A percentile compares a stretch with the other conserved stretches of the same genome.
These are phyloP conservation scores for Bovichtus diacanthus DNA, from an alignment of 2,797 vertebrate genomes.

Conservation along the genomic window DNA sequence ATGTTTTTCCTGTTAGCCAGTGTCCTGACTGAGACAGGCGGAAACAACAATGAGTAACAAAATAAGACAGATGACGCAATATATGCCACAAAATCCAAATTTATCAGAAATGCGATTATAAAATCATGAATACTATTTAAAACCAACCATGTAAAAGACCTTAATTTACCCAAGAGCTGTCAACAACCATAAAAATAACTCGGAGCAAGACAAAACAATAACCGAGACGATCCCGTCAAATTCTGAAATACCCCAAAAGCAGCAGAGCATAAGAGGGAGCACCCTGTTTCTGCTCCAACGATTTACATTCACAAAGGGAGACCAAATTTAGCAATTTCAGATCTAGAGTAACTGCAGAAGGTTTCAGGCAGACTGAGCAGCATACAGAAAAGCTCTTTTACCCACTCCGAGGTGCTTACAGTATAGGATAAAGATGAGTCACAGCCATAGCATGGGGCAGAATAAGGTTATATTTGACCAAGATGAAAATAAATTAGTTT, in stretches of 20 bases:
- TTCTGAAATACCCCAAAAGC: background rate
- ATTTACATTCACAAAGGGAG: slow-evolving; percentile 12
- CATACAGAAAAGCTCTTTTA: background rate
- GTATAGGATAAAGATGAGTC: slow-evolving; percentile 32
- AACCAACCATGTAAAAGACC: background rate
- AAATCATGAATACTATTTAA: background rate
- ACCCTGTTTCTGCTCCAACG: background rate
- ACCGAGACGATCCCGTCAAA: fast-evolving
- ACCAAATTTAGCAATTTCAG: slow-evolving; percentile 8
- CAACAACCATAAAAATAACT: background rate
- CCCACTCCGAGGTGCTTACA: slow-evolving; percentile 20
- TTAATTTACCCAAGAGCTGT: background rate
- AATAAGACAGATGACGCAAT: background rate
- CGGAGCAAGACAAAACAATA: background rate
- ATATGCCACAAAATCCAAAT: background rate
- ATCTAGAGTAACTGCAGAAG: slow-evolving; percentile 7
- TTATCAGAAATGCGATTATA: background rate
- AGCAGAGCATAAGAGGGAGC: background rate
- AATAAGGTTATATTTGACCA: background rate
- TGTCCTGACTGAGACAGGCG: background rate
- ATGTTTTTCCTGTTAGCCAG: no score
- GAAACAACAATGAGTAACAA: background rate
- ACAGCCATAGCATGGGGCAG: background rate
- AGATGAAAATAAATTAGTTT: background rate
- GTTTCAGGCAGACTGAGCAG: slow-evolving; percentile 16